Conservation (phyloP, 2,113 vertebrate genomes). For the Nothocercus julius region DNA sequence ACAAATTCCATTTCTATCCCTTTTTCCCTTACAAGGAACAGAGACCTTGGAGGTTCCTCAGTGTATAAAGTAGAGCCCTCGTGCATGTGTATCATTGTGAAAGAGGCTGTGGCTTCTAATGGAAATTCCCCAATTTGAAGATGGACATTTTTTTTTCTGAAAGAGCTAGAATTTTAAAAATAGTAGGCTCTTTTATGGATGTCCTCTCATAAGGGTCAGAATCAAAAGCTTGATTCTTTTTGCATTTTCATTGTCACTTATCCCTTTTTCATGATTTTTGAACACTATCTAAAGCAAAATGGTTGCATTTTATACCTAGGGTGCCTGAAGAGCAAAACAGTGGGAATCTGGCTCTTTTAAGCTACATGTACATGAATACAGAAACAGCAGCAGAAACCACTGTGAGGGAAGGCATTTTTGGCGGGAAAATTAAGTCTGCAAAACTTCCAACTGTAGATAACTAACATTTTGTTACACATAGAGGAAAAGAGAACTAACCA, state of each 20-base stretch:
- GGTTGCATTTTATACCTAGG: not conserved
- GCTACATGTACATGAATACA: accelerated
- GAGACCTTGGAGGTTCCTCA: not conserved
- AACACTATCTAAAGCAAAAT: not conserved
- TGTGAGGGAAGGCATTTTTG: not conserved
- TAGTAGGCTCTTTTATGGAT: not conserved
- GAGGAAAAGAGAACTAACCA: conserved; percentile 57
- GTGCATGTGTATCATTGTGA: not conserved
- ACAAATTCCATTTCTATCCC: not conserved
- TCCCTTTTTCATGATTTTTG: not conserved
- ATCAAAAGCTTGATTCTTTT: not conserved
- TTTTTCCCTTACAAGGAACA: not conserved
- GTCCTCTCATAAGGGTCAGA: not conserved
- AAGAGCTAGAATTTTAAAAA: not conserved
- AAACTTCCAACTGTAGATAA: not conserved
- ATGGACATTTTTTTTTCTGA: not conserved
- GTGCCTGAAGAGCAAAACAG: not conserved
- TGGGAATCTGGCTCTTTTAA: not conserved
- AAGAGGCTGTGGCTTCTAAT: not conserved
- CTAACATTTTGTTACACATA: not conserved
- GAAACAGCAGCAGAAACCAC: not conserved
- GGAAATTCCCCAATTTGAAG: not conserved
- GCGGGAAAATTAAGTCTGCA: conserved; percentile 24
- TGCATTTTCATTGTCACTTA: not conserved
- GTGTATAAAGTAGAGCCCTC: not conserved